A percentile compares a stretch with the other conserved stretches of the same genome.
These are phyloP conservation scores for Dicyrtoma fusca DNA, from an alignment of 2,888 invertebrate species.

Conservation along the genomic window DNA sequence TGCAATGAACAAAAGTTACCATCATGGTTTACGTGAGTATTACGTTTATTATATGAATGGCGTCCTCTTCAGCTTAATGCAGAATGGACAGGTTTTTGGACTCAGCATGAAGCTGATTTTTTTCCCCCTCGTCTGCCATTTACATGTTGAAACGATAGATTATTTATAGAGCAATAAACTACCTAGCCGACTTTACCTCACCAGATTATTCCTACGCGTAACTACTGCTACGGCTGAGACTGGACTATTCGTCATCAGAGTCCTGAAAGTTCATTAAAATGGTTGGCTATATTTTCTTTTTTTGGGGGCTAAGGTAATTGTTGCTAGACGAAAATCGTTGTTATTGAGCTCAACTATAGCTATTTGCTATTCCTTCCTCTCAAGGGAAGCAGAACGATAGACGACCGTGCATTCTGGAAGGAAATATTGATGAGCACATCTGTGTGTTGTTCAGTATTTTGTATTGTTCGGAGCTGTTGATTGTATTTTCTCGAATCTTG, in stretches of 20 bases:
- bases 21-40: conserved; percentile 7
- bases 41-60: conserved; percentile 30
- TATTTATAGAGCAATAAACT: conserved; percentile 41
- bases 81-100: conserved; percentile 38
- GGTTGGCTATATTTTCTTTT: not conserved
- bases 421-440: too few species aligned
- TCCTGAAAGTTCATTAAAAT: conserved; percentile 37
- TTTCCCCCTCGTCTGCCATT: conserved; percentile 16
- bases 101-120: conserved; percentile 36
- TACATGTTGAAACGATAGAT: conserved; percentile 38
- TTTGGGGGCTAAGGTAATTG: conserved; percentile 14
- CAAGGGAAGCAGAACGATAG: too few species aligned
- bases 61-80: conserved; percentile 29
- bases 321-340: conserved; percentile 7
- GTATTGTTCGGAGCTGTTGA: too few species aligned
- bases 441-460: too few species aligned
- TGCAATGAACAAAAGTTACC: conserved; percentile 21
- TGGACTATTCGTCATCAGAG: conserved; percentile 36
- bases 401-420: too few species aligned
- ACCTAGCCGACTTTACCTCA: conserved; percentile 34
- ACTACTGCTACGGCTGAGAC: not conserved
- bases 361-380: not conserved
- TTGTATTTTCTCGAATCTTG: too few species aligned
- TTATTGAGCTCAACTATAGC: not conserved
- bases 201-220: conserved; percentile 16